Conservation (phyloP, 1,140 invertebrate genomes). For the Trichonephila clavipes region DNA sequence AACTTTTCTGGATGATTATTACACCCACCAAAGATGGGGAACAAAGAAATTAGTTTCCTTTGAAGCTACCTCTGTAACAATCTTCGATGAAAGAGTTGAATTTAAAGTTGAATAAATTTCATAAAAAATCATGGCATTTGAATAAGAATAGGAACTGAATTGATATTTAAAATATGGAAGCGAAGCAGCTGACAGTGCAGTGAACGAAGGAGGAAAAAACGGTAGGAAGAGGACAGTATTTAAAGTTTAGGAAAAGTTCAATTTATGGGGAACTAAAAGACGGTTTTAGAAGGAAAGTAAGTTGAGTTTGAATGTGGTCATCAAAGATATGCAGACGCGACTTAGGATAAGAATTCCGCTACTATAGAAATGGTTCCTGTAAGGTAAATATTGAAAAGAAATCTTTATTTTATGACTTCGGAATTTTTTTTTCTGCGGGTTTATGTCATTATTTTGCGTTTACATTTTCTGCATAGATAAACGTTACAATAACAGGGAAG, state of each 20-base stretch:
- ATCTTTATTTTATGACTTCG: neutral
- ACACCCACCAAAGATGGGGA: neutral
- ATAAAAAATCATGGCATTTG: neutral
- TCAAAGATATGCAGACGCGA: neutral
- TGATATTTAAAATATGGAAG: constrained; percentile 36
- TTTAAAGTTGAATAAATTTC: constrained; percentile 26
- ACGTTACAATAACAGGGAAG: no score
- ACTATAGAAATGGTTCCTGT: neutral
- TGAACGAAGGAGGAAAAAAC: neutral
- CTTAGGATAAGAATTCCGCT: neutral
- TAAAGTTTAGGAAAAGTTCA: constrained; percentile 25
- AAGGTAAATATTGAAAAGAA: neutral
- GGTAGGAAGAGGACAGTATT: neutral
- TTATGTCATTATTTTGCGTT: neutral
- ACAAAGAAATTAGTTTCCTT: constrained; percentile 41
- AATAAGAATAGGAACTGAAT: constrained; percentile 10
- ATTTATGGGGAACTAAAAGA: neutral
- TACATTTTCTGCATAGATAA: no score
- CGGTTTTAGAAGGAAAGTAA: neutral
- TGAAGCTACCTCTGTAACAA: constrained; percentile 9
- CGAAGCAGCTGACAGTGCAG: neutral
- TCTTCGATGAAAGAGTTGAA: constrained; percentile 33
- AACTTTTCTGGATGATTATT: neutral
- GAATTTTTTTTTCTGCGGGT: neutral
- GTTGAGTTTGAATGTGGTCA: constrained; percentile 27